Evolutionary conservation across 2,113 vertebrate species (phyloP).

Genomic region (Macaca fascicularis): DNA sequence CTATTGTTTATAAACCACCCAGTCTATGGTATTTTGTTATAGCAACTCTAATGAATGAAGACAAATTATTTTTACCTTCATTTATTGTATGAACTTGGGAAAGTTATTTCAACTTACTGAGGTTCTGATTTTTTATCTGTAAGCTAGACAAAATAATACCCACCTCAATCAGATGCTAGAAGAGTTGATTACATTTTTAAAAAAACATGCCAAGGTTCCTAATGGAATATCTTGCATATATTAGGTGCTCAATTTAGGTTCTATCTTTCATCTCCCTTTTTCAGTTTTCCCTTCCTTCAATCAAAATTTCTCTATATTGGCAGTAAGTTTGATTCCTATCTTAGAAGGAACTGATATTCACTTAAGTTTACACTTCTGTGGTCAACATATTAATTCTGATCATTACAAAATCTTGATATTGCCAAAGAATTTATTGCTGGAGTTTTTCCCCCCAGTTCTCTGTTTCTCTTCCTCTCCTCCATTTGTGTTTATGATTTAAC

Average conservation of each 20-base stretch:
- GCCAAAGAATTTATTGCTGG: neutral
- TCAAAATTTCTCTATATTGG: neutral
- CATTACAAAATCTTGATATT: neutral
- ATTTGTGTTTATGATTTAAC: neutral
- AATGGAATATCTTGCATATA: neutral
- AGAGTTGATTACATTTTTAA: neutral
- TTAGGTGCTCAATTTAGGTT: neutral
- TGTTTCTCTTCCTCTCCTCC: neutral
- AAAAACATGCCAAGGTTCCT: neutral
- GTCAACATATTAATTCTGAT: neutral
- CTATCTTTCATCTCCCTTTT: neutral
- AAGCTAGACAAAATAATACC: neutral
- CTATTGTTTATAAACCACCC: neutral
- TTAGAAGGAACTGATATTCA: neutral
- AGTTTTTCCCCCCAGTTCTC: rapidly evolving
- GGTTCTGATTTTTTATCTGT: neutral
- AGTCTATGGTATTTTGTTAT: neutral
- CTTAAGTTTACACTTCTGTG: neutral
- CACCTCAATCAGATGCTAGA: neutral
- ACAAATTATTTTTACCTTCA: neutral
- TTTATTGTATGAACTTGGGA: neutral
- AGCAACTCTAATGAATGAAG: neutral
- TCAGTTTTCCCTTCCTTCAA: neutral
- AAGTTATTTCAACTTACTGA: neutral
- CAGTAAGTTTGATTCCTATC: neutral